phyloP scores from a whole-genome alignment of 1,140 invertebrate genomes.

The Hirudo medicinalis region DNA sequence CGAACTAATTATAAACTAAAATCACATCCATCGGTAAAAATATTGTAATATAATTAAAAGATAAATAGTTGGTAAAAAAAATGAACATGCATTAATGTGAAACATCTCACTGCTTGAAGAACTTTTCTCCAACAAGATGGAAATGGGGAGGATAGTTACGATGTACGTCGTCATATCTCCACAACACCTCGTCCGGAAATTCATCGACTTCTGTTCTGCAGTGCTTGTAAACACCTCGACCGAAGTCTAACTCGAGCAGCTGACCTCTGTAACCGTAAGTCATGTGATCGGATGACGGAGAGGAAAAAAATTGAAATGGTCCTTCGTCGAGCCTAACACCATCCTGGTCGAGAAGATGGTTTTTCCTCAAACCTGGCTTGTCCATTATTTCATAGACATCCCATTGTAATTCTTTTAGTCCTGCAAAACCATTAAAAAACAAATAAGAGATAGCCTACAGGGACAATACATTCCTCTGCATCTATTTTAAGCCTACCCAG shows the following conservation, averaged over 20 bases:
- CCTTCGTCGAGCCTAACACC: neutral
- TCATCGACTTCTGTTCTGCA: conserved; percentile 10
- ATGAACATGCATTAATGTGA: no score
- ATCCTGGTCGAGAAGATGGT: conserved; percentile 9
- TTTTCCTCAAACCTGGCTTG: conserved; percentile 21
- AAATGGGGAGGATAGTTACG: conserved; percentile 16
- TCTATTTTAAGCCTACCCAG: no score
- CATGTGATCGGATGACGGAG: conserved; percentile 12
- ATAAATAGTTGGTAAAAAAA: no score
- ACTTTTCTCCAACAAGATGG: conserved; percentile 14
- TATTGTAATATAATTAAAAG: no score
- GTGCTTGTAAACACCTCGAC: conserved; percentile 6
- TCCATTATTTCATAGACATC: conserved; percentile 20
- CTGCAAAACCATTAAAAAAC: conserved; percentile 15
- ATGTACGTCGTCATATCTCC: conserved; percentile 15
- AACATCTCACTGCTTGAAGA: conserved; percentile 12
- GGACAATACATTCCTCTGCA: no score
- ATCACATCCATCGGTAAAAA: no score
- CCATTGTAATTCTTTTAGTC: conserved; percentile 22
- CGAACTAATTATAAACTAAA: no score
- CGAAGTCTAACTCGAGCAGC: conserved; percentile 21
- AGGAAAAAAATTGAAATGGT: conserved; percentile 17
- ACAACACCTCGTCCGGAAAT: conserved; percentile 14
- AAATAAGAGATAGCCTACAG: neutral
- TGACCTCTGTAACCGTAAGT: conserved; percentile 22